These are phyloP conservation scores for Drosophila kokeensis DNA, from an alignment of 2,888 invertebrate genomes.

Conservation along the genomic window DNA sequence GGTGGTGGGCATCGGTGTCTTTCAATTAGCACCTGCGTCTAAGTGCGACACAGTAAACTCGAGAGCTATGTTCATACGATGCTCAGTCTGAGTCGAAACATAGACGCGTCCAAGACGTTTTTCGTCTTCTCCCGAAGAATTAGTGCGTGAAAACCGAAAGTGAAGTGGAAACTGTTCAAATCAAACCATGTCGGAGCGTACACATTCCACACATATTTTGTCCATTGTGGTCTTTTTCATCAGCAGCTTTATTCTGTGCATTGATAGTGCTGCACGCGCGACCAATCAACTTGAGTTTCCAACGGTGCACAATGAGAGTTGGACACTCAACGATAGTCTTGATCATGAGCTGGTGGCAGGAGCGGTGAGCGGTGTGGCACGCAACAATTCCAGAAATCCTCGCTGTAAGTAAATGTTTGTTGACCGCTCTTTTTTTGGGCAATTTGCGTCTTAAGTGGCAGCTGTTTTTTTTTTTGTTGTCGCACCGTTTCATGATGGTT, in stretches of 20 bases:
- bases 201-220: constrained; percentile 58
- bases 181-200: constrained; percentile 41
- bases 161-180: constrained; percentile 35
- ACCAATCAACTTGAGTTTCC: constrained; percentile 24
- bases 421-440: not conserved
- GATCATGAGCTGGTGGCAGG: not conserved
- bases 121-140: constrained; percentile 18
- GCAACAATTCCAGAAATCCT: constrained; percentile 63
- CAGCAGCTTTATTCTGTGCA: constrained; percentile 60
- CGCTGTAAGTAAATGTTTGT: constrained; percentile 61
- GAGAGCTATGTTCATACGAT: constrained; percentile 37
- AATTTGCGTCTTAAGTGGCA: constrained; percentile 34
- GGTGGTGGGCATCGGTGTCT: constrained; percentile 35
- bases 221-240: constrained; percentile 64
- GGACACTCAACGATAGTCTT: constrained; percentile 6
- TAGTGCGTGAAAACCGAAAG: constrained; percentile 61
- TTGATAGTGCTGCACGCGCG: constrained; percentile 63
- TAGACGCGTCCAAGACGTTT: constrained; percentile 56
- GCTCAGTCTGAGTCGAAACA: constrained; percentile 66
- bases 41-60: constrained; percentile 60
- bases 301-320: constrained; percentile 14
- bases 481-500: constrained; percentile 21
- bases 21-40: constrained; percentile 59
- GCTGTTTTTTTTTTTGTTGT: constrained; percentile 44
- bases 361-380: constrained; percentile 11